phyloP scores from a whole-genome alignment of 2,113 vertebrate genomes.

The Caloenas nicobarica region DNA sequence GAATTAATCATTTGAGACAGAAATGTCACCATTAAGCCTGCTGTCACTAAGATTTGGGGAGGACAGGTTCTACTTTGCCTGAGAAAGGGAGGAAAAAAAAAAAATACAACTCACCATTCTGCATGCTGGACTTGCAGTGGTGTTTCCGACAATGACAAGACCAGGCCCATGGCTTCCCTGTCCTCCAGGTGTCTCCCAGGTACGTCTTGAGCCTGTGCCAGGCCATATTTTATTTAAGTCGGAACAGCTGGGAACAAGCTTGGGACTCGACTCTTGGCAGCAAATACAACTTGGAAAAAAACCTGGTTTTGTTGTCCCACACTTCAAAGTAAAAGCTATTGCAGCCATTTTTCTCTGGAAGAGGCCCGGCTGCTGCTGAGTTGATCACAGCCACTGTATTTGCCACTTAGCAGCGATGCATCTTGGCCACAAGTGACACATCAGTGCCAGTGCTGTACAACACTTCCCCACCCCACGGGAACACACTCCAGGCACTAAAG shows the following conservation, averaged over 20 bases:
- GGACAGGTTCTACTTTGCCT: neutral
- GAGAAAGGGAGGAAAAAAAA: neutral
- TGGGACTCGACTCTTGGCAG: neutral
- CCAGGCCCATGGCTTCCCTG: neutral
- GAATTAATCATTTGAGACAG: neutral
- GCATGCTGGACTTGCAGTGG: neutral
- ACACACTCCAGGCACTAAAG: neutral
- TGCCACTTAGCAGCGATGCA: neutral
- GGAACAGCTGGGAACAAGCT: neutral
- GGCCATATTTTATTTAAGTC: accelerated
- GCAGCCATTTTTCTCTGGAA: neutral
- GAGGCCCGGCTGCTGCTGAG: neutral
- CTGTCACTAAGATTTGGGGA: neutral
- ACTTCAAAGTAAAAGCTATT: neutral
- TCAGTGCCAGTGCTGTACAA: neutral
- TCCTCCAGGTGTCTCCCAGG: neutral
- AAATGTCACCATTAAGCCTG: neutral
- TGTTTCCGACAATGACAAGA: neutral
- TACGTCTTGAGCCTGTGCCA: neutral
- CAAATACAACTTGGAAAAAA: neutral
- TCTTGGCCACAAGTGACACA: neutral
- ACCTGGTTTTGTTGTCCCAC: neutral
- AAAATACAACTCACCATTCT: neutral
- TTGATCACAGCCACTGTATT: neutral
- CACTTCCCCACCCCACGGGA: neutral